Evolutionary conservation across 2,888 invertebrate genomes (phyloP).

Genomic region (Lepidonotus clava): DNA sequence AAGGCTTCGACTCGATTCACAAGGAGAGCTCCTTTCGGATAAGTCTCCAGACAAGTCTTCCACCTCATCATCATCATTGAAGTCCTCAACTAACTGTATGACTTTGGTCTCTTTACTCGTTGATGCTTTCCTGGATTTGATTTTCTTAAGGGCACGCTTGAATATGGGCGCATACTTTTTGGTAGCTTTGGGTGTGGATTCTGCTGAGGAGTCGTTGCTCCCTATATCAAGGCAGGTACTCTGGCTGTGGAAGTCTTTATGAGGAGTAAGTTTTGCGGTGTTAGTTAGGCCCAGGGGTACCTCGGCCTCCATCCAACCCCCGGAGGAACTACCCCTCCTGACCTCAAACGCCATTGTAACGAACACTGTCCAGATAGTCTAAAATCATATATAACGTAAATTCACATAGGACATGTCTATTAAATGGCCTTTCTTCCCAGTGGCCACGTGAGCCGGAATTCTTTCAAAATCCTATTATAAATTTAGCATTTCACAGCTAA

Average conservation of each 20-base stretch:
- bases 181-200: not conserved
- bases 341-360: not conserved
- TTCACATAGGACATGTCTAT: not conserved
- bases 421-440: not conserved
- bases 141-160: slow-evolving; percentile 7
- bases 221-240: not conserved
- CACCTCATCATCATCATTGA: not conserved
- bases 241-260: not conserved
- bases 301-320: not conserved
- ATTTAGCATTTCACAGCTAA: not conserved
- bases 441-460: not conserved
- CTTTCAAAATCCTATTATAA: not conserved
- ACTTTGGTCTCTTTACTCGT: slow-evolving; percentile 17
- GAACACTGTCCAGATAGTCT: not conserved
- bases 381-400: not conserved
- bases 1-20: not conserved
- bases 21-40: not conserved
- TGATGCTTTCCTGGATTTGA: slow-evolving; percentile 4
- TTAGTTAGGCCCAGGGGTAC: not conserved
- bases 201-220: not conserved
- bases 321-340: not conserved
- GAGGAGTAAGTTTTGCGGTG: not conserved
- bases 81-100: slow-evolving; percentile 15
- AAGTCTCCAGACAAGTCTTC: not conserved
- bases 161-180: slow-evolving; percentile 15